A percentile compares a stretch with the other conserved stretches of the same genome.
phyloP scores from a whole-genome alignment of 2,888 invertebrate genomes.

The Eristalinus sepulchralis region DNA sequence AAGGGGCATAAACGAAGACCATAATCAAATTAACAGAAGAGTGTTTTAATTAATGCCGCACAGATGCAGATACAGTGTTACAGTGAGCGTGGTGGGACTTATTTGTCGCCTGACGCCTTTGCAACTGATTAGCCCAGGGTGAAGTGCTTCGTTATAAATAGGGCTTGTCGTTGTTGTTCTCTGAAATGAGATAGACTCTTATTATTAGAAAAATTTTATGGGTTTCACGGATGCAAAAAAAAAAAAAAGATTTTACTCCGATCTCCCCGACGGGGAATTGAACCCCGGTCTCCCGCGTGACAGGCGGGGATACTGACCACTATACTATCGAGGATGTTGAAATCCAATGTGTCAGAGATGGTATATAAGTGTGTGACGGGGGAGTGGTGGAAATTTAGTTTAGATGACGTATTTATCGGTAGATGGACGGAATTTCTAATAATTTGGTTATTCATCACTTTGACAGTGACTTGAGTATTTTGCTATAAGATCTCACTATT shows the following conservation, averaged over 20 bases:
- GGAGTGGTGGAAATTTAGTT: no score
- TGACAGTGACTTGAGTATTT: no score
- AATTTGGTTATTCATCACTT: no score
- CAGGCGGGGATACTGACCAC: conserved; percentile 79
- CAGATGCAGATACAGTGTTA: background rate
- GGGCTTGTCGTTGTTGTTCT: background rate
- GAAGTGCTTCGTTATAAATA: background rate
- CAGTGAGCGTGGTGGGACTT: background rate
- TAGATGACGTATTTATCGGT: no score
- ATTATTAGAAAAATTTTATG: background rate
- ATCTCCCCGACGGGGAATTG: no score
- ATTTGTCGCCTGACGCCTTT: background rate
- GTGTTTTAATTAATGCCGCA: background rate
- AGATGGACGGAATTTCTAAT: no score
- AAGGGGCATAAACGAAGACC: background rate
- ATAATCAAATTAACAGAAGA: background rate
- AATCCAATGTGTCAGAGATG: rapidly evolving
- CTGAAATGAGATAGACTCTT: background rate
- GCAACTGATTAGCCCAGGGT: background rate
- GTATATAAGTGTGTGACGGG: background rate
- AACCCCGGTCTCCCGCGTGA: conserved; percentile 80
- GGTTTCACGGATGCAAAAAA: conserved; percentile 8
- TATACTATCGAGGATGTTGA: conserved; percentile 77
- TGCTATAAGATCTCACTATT: no score
- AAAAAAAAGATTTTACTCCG: no score